Percentiles rank a stretch among this genome's conserved stretches.
Conservation (phyloP, 1,140 invertebrate genomes). For the Nasonia vitripennis region DNA sequence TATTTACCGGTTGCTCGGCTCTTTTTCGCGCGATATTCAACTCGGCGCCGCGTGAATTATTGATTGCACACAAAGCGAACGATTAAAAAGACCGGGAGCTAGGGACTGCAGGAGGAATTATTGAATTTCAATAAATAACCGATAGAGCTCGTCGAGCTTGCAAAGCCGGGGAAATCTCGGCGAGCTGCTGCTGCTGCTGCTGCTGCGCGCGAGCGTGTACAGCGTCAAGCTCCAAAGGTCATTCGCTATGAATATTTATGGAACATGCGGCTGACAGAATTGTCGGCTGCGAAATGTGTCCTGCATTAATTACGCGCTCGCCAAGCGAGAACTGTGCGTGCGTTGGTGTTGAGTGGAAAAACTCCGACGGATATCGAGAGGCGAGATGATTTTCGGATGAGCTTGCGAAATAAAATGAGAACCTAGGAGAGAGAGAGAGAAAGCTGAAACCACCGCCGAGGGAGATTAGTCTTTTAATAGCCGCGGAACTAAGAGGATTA, state of each 20-base stretch:
- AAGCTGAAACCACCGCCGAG: not conserved
- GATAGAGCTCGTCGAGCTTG: not conserved
- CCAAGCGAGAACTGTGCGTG: not conserved
- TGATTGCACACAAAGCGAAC: not conserved
- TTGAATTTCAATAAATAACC: constrained; percentile 47
- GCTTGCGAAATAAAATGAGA: too few relatives aligned
- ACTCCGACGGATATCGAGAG: too few relatives aligned
- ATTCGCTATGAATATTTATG: constrained; percentile 45
- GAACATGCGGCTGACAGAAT: constrained; percentile 32
- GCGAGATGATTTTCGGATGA: too few relatives aligned
- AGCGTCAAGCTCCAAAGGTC: constrained; percentile 35
- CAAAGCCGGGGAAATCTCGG: constrained; percentile 33
- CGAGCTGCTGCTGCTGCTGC: not conserved
- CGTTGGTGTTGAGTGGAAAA: too few relatives aligned
- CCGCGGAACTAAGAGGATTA: not conserved
- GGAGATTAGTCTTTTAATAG: not conserved
- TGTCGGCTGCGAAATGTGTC: constrained; percentile 27
- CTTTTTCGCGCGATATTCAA: not conserved
- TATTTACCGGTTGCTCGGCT: too few relatives aligned
- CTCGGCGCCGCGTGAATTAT: not conserved
- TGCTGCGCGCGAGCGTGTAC: not conserved
- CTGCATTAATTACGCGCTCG: constrained; percentile 12
- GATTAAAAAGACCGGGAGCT: not conserved
- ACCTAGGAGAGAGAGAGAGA: not conserved
- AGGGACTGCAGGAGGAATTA: not conserved